Percentiles rank a stretch among this genome's conserved stretches.
These are phyloP conservation scores for Alviniconcha marisindica DNA, from an alignment of 1,140 invertebrate species.

Conservation along the genomic window DNA sequence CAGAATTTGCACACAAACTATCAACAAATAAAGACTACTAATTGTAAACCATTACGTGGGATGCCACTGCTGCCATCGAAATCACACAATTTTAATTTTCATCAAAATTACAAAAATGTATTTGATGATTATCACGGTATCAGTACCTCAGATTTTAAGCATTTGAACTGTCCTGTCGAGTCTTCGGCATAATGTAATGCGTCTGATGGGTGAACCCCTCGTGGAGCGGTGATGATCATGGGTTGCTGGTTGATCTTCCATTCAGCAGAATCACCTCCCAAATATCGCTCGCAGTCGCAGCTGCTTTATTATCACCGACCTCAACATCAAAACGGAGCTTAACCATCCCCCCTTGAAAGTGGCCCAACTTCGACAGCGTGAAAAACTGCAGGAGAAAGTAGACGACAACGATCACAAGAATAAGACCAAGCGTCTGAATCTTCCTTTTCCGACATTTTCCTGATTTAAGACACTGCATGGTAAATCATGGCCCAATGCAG, in stretches of 20 bases:
- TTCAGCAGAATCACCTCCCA: not conserved
- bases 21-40: too few species aligned
- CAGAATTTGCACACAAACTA: too few species aligned
- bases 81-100: too few species aligned
- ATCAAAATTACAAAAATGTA: too few species aligned
- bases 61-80: too few species aligned
- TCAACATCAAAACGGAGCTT: not conserved
- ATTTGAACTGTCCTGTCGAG: not conserved
- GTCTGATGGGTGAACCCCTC: not conserved
- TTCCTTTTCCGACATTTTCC: not conserved
- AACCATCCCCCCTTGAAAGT: not conserved
- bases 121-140: too few species aligned
- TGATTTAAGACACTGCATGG: not conserved
- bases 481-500: not conserved
- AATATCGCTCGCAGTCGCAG: not conserved
- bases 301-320: not conserved
- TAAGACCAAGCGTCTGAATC: not conserved
- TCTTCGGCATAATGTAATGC: not conserved
- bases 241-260: too few species aligned
- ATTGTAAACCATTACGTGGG: too few species aligned
- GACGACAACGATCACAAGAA: not conserved
- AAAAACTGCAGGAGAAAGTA: slow-evolving; percentile 1
- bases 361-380: not conserved
- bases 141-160: not conserved
- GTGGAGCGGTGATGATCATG: not conserved